Base-by-base conservation (phyloP, 2,113 vertebrate species). In the Albula goreensis region DNA sequence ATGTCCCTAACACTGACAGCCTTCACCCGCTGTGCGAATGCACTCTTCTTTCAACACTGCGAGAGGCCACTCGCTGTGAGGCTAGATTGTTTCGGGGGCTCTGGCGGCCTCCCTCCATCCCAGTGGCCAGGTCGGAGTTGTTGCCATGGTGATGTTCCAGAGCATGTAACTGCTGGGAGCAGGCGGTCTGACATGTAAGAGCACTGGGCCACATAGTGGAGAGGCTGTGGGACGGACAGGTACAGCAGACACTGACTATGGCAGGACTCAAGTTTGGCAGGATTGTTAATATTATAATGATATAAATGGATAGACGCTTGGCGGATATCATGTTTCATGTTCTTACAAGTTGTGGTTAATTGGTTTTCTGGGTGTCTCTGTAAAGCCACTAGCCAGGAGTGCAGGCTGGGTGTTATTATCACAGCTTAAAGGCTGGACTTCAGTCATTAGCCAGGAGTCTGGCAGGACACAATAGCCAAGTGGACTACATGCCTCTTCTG, bases 81-180 rank as follows among this genome's bases (percentile, higher is more conserved):
- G 31, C 50, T 19, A 51, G 52, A 84, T 84, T 48, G 50, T 31
- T 48, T 25, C 25, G 52, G 49, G 66, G 70, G 25, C 12, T 13
- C 78, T 0, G 12, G 48, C 49, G 11, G 78, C 48, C 41, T 5
- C 13, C 6, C 66, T 56, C 41, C 11, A 51, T 78, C 31, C 15
- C 15, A 15, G 25, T 19, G 41, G 49, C 10, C 8, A 12, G 70
- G 60, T 53, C n/a, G 90, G 86, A 86, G 89, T 63, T 2, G 90
- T 94, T 91, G 89, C 90, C 90, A 92, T 90, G 88, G 93, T 84
- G 84, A 93, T 87, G 82, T 77, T 89, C 89, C 87, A 84, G 88
- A 89, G 89, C 90, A 89, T 89, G 88, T 81, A 89, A 83, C 89
- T 90, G 84, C 82, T 86, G 86, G 89, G 84, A 74, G 25, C 90